These are phyloP conservation scores for Aphelinus atriplicis DNA, from an alignment of 1,140 invertebrate genomes.

Conservation along the genomic window DNA sequence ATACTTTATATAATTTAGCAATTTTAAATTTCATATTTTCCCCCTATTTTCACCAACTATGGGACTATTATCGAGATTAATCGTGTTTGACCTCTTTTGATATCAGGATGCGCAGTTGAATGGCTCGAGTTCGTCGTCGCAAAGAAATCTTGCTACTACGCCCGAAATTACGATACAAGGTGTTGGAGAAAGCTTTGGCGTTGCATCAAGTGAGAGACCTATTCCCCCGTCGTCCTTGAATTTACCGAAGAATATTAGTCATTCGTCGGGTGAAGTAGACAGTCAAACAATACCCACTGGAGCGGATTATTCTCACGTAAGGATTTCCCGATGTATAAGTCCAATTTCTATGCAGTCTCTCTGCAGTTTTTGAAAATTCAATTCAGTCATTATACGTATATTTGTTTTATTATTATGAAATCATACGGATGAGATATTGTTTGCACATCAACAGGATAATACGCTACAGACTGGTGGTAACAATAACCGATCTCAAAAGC, in stretches of 20 bases:
- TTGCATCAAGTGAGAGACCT: constrained; percentile 58
- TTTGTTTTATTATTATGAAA: too few relatives aligned
- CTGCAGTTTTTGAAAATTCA: not conserved
- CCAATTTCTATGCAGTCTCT: too few relatives aligned
- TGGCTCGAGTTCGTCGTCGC: constrained; percentile 3
- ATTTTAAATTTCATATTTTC: too few relatives aligned
- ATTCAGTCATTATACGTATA: too few relatives aligned
- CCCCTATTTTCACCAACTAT: too few relatives aligned
- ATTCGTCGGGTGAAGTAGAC: constrained; percentile 76
- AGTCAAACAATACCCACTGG: constrained; percentile 24
- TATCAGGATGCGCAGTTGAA: not conserved
- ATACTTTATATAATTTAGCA: not conserved
- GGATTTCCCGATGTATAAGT: not conserved
- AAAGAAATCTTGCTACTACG: constrained; percentile 52
- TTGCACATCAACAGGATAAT: not conserved
- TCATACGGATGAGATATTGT: too few relatives aligned
- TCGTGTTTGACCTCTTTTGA: too few relatives aligned
- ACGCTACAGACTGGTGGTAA: constrained; percentile 47
- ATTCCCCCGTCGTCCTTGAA: constrained; percentile 67
- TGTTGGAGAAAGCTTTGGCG: constrained; percentile 46
- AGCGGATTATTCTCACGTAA: constrained; percentile 2
- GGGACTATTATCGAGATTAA: too few relatives aligned
- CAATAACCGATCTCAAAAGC: constrained; percentile 47
- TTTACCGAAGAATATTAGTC: constrained; percentile 71
- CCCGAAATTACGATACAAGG: constrained; percentile 74